phyloP scores from a whole-genome alignment of 2,113 vertebrate species.

The Apistogramma diplotaenia region DNA sequence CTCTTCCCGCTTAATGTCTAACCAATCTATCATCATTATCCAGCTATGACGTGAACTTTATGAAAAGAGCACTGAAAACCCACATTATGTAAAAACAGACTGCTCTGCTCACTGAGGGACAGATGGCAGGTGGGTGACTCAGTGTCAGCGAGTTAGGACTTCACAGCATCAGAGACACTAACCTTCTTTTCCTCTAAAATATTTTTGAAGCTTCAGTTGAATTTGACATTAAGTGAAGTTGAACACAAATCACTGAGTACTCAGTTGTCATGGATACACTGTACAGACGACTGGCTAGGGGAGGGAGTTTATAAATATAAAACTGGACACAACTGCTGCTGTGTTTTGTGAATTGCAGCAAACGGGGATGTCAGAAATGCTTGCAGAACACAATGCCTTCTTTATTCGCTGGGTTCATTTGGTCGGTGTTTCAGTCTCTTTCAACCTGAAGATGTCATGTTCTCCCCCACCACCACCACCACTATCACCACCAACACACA shows the following conservation, averaged over 20 bases:
- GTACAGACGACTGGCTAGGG: constrained; percentile 27
- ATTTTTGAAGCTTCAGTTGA: constrained; percentile 23
- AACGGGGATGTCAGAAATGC: neutral
- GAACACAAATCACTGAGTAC: constrained; percentile 36
- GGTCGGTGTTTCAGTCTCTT: neutral
- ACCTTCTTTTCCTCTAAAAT: neutral
- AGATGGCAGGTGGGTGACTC: neutral
- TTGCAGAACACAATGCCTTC: neutral
- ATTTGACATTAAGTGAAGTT: constrained; percentile 46
- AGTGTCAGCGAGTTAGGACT: neutral
- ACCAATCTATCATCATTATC: neutral
- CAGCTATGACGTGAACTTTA: neutral
- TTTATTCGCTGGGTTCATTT: neutral
- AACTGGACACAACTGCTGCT: constrained; percentile 12
- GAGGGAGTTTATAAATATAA: constrained; percentile 14
- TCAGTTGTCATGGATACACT: constrained; percentile 70
- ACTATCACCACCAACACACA: too few relatives aligned
- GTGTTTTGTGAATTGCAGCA: neutral
- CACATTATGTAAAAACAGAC: neutral
- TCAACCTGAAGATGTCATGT: neutral
- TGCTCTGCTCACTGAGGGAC: neutral
- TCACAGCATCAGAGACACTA: neutral
- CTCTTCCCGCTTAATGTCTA: neutral
- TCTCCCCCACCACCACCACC: neutral
- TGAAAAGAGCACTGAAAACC: neutral